These are phyloP conservation scores for Achatina immaculata DNA, from an alignment of 1,140 invertebrate genomes.

Conservation along the genomic window DNA sequence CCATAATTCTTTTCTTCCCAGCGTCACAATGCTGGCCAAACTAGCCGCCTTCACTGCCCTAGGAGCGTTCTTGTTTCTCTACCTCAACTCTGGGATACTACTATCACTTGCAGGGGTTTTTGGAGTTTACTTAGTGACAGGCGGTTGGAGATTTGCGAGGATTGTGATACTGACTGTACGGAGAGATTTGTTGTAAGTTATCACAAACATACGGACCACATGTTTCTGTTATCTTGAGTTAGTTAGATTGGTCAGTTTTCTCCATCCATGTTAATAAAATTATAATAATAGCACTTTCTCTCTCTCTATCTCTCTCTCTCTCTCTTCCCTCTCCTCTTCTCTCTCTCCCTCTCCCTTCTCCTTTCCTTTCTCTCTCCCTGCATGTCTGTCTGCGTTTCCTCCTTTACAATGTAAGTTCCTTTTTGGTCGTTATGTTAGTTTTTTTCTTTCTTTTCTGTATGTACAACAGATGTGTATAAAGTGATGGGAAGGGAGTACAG, in stretches of 20 bases:
- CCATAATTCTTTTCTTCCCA: no score
- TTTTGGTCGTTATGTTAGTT: no score
- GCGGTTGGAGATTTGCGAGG: constrained; percentile 60
- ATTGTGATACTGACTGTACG: constrained; percentile 55
- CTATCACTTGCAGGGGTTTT: constrained; percentile 47
- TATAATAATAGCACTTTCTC: neutral
- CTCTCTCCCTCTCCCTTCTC: neutral
- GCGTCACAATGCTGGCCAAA: constrained; percentile 34
- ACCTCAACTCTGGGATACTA: constrained; percentile 35
- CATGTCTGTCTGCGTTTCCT: neutral
- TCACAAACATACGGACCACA: neutral
- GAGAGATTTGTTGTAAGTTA: constrained; percentile 58
- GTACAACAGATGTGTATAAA: no score
- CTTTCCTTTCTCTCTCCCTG: neutral
- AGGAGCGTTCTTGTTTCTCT: constrained; percentile 41
- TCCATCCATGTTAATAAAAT: neutral
- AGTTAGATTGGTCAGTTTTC: neutral
- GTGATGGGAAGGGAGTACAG: no score
- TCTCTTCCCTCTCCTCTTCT: neutral
- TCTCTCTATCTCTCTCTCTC: neutral
- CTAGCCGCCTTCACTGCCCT: constrained; percentile 39
- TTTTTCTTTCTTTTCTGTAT: no score
- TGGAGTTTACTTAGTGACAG: constrained; percentile 55
- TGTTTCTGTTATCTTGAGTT: neutral
- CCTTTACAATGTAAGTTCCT: no score